phyloP scores from a whole-genome alignment of 2,113 vertebrate species.

The Platysteira castanea region DNA sequence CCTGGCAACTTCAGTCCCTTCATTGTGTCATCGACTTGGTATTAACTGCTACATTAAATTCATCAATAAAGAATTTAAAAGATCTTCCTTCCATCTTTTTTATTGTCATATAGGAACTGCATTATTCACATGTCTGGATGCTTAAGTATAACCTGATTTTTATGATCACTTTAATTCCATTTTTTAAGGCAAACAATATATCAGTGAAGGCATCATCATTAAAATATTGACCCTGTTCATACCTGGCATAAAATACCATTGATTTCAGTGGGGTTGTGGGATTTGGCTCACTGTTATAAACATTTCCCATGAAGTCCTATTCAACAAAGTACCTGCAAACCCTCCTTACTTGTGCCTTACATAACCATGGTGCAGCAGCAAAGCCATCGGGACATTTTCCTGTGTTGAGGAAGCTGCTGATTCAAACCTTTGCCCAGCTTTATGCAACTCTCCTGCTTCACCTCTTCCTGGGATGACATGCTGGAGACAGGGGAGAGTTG shows the following conservation, averaged over 20 bases:
- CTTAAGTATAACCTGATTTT: neutral
- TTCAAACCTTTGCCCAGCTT: neutral
- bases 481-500: neutral
- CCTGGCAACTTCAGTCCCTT: neutral
- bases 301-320: neutral
- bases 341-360: neutral
- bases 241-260: neutral
- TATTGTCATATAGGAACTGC: neutral
- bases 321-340: neutral
- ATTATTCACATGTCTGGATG: neutral
- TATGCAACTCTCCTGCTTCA: neutral
- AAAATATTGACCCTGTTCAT: constrained; percentile 6
- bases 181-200: neutral
- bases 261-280: neutral
- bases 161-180: neutral
- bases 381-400: neutral
- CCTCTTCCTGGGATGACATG: fast-evolving
- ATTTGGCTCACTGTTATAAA: neutral
- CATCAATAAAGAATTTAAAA: constrained; percentile 17
- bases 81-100: neutral
- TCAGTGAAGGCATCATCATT: neutral
- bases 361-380: neutral
- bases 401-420: neutral
- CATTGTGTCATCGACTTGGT: neutral
- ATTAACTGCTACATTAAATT: constrained; percentile 20